Evolutionary conservation across 1,140 invertebrate genomes (phyloP), one percentile per base, ranked within the genome.

Genomic region (Sinonovacula constricta): DNA sequence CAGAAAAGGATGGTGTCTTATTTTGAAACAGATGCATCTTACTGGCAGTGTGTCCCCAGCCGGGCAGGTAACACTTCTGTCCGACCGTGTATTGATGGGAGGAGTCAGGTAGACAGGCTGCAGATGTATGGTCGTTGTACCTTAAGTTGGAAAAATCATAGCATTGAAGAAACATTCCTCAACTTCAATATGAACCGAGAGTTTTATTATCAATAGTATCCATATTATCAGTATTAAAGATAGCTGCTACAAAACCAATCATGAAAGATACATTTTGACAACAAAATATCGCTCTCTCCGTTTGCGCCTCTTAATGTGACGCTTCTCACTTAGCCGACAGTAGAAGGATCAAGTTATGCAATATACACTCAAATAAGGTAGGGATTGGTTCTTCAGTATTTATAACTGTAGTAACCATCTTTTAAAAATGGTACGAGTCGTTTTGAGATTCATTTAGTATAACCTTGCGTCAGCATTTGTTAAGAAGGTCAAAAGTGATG

Each of bases 71-170:
- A 22, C 49, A 53, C 24, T 18, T 53, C 49, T 53, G 49, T 18
- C 49, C 49, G 18, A 53, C 49, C 24, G 49, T 53, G 24, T 53
- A 53, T 53, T 53, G 49, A 53, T 53, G 49, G 10, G 49, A 53
- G 18, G 49, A 53, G 10, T 53, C 49, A 3, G 49, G 49, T 3
- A 53, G 49, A 53, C 49, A 53, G 4, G 49, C 49, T 18, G 18
- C 49, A 53, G 18, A n/a, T 3, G 24, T 22, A 22, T 53, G 49
- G 18, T n/a, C 49, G 24, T 53, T 53, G 49, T n/a, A 53, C 49
- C 3, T 3, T 22, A 10, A 62, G 36, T 54, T 12, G 18, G 45
- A 49, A 49, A 49, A 49, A 12, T n/a, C n/a, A n/a, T 10, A 49
- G n/a, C n/a, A n/a, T n/a, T n/a, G n/a, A n/a, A n/a, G n/a, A 49